Conservation (phyloP, 2,888 invertebrate species). For the Cremastobaeus sp. region DNA sequence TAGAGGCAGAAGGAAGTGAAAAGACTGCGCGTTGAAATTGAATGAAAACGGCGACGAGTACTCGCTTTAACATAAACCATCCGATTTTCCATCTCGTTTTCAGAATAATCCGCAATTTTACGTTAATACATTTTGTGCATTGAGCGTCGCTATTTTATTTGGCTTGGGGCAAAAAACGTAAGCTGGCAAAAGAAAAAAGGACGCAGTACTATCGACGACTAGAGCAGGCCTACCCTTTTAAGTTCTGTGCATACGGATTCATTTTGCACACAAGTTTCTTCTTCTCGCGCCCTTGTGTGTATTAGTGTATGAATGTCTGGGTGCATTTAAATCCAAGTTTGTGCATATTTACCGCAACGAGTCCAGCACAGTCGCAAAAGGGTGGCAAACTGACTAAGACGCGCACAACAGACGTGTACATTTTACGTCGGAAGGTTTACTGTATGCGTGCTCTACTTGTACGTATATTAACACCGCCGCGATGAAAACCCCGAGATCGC, state of each 20-base stretch:
- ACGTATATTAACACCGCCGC: conserved; percentile 8
- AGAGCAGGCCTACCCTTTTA: conserved; percentile 50
- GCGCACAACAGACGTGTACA: background rate
- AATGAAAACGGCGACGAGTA: conserved; percentile 4
- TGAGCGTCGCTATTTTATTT: conserved; percentile 29
- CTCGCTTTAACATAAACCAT: conserved; percentile 25
- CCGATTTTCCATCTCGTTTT: conserved; percentile 28
- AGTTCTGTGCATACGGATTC: conserved; percentile 54
- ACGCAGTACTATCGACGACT: conserved; percentile 49
- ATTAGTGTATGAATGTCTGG: conserved; percentile 26
- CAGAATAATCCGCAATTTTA: conserved; percentile 41
- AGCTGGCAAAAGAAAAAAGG: conserved; percentile 17
- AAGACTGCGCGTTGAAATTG: conserved; percentile 6
- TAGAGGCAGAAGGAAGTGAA: background rate
- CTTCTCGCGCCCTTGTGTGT: conserved; percentile 4
- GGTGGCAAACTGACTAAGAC: conserved; percentile 35
- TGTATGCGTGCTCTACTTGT: conserved; percentile 15
- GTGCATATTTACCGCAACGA: conserved; percentile 51
- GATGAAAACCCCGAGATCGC: conserved; percentile 24
- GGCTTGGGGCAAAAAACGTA: conserved; percentile 10
- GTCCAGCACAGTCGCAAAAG: conserved; percentile 35
- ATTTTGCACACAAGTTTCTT: conserved; percentile 46
- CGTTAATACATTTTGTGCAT: conserved; percentile 38
- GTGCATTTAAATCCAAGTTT: conserved; percentile 52
- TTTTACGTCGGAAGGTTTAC: background rate